These are phyloP conservation scores for Eriosoma lanigerum DNA, from an alignment of 1,140 invertebrate genomes.

Conservation along the genomic window DNA sequence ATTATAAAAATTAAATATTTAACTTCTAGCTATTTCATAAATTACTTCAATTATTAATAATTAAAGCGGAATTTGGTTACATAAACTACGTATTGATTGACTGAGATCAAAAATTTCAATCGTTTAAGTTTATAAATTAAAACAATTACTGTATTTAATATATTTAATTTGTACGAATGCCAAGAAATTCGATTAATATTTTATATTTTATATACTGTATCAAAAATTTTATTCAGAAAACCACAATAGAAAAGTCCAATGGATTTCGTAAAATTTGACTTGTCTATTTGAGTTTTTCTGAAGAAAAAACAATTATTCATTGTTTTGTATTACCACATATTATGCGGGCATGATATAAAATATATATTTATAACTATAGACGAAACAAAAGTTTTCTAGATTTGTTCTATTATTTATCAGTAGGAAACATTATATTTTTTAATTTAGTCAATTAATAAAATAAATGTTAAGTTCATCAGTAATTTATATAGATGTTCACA, in stretches of 20 bases:
- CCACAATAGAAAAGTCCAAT: background rate
- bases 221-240: background rate
- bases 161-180: background rate
- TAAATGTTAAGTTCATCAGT: conserved; percentile 9
- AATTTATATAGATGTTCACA: background rate
- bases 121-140: background rate
- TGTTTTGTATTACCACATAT: too few species aligned
- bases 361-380: background rate
- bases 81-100: background rate
- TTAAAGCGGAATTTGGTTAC: too few species aligned
- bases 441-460: background rate
- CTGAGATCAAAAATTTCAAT: background rate
- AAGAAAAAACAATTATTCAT: background rate
- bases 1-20: too few species aligned
- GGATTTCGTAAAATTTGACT: background rate
- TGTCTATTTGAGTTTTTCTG: background rate
- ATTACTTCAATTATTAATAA: too few species aligned
- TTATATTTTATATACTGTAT: background rate
- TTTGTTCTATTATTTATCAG: background rate
- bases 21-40: too few species aligned
- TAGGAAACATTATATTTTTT: background rate
- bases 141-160: background rate
- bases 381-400: background rate
- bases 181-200: background rate
- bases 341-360: background rate